Percentiles rank a stretch among this genome's conserved stretches.
These are phyloP conservation scores for Lycocorax pyrrhopterus DNA, from an alignment of 2,113 vertebrate species.

Conservation along the genomic window DNA sequence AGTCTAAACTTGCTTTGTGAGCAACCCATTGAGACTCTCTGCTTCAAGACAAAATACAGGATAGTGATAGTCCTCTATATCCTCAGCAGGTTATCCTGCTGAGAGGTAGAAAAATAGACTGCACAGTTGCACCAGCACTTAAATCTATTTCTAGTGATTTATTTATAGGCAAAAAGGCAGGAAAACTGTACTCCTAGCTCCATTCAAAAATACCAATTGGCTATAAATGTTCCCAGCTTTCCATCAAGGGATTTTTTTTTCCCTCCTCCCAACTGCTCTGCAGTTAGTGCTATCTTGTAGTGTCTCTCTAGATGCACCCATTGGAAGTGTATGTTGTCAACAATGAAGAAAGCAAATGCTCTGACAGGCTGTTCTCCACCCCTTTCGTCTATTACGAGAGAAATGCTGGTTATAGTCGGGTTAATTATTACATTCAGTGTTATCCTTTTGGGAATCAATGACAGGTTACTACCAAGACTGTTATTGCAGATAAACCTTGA, in stretches of 20 bases:
- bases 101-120: neutral
- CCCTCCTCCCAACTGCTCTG: neutral
- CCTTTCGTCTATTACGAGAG: neutral
- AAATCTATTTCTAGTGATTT: slow-evolving; percentile 11
- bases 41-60: neutral
- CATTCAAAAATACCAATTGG: neutral
- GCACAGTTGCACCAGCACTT: neutral
- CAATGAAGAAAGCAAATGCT: neutral
- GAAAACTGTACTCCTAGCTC: neutral
- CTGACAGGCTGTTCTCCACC: neutral
- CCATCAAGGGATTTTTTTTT: neutral
- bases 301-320: neutral
- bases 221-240: neutral
- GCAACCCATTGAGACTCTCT: neutral
- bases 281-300: neutral
- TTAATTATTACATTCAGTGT: neutral
- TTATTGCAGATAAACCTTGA: neutral
- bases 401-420: neutral
- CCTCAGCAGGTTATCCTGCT: neutral
- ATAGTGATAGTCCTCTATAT: neutral
- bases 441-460: neutral
- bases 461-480: neutral
- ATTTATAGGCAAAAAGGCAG: slow-evolving; percentile 17
- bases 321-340: neutral
- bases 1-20: neutral